Conservation (phyloP, 2,888 invertebrate species). For the Megalurothrips usitatus region DNA sequence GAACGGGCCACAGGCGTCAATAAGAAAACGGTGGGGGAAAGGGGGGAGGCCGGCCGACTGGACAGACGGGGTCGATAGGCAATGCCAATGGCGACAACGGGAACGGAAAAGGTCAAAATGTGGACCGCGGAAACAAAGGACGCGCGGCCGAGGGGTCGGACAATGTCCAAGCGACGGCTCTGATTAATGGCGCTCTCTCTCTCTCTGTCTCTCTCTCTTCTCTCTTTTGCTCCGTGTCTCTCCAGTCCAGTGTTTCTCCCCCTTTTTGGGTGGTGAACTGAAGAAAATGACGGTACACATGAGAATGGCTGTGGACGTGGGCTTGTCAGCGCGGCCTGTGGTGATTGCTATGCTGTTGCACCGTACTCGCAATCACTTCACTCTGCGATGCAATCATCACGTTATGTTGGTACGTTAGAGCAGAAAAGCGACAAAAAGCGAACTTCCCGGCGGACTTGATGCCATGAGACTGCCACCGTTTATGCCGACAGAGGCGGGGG, state of each 20-base stretch:
- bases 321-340: not conserved
- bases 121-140: conserved; percentile 15
- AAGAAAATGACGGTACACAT: not conserved
- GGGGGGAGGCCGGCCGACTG: not conserved
- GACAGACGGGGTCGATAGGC: no score
- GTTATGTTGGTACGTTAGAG: no score
- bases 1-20: not conserved
- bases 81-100: not conserved
- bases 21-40: not conserved
- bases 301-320: not conserved
- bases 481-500: no score
- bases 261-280: not conserved
- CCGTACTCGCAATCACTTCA: no score
- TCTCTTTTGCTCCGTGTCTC: not conserved
- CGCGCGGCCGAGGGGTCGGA: conserved; percentile 16
- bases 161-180: conserved; percentile 23
- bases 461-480: no score
- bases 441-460: no score
- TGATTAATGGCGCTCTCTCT: not conserved
- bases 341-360: no score
- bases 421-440: no score
- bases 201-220: conserved; percentile 1
- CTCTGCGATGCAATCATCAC: no score
- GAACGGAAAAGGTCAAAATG: conserved; percentile 21
- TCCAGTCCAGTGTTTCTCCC: not conserved